Conservation (phyloP, 2,113 vertebrate genomes). For the Grus americana region DNA sequence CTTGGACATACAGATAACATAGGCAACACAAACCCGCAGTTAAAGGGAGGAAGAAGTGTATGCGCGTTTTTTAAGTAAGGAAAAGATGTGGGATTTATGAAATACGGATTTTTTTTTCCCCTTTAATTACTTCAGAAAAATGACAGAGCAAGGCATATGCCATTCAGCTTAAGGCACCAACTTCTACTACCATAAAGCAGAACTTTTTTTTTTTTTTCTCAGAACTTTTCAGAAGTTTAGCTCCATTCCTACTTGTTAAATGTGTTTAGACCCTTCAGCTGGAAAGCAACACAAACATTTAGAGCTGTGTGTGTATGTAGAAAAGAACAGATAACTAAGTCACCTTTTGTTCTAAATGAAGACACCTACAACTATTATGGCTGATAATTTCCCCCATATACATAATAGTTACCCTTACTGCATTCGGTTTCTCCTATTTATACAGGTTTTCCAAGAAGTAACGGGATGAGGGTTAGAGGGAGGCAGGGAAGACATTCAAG, state of each 20-base stretch:
- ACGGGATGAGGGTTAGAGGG: background rate
- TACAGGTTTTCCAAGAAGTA: background rate
- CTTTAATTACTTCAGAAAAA: background rate
- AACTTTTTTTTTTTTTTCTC: background rate
- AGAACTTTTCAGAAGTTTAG: background rate
- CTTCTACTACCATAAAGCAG: background rate
- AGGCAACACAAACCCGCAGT: background rate
- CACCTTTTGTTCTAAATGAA: background rate
- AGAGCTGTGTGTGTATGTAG: background rate
- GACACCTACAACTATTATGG: background rate
- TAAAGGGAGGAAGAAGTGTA: background rate
- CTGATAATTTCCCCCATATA: background rate
- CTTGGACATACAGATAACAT: background rate
- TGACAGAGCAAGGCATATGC: background rate
- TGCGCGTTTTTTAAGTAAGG: background rate
- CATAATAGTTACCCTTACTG: background rate
- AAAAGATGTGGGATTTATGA: accelerated
- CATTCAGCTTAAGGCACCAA: background rate
- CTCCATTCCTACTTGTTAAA: background rate
- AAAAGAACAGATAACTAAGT: background rate
- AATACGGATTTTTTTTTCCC: background rate
- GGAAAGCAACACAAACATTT: background rate
- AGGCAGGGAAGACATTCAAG: background rate
- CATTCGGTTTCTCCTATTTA: background rate
- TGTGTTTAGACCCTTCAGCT: background rate